Evolutionary conservation across 2,113 vertebrate species (phyloP).

Genomic region (Muscicapa adusta): DNA sequence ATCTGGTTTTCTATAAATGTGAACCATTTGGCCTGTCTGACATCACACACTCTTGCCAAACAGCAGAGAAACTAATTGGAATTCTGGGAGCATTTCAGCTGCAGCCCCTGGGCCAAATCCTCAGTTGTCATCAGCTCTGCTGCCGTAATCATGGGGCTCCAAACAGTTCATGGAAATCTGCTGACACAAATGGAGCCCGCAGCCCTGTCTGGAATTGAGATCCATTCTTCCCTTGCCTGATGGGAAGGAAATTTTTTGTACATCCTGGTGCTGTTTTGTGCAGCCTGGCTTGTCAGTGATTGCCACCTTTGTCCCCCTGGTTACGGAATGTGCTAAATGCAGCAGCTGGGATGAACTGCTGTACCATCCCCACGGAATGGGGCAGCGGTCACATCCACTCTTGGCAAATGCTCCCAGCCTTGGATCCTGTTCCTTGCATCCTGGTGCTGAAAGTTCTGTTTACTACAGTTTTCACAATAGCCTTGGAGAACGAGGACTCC

Average conservation of each 20-base stretch:
- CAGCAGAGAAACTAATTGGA: not conserved
- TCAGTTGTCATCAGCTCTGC: not conserved
- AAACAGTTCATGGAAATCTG: not conserved
- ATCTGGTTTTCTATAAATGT: not conserved
- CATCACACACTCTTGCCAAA: not conserved
- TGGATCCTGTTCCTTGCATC: constrained; percentile 59
- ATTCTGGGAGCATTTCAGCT: not conserved
- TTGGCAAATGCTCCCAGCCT: constrained; percentile 41
- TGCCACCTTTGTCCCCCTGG: constrained; percentile 31
- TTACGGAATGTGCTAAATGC: not conserved
- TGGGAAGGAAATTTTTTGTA: constrained; percentile 34
- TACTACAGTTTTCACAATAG: constrained; percentile 55
- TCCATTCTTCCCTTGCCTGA: not conserved
- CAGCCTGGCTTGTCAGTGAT: not conserved
- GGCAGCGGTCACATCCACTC: constrained; percentile 54
- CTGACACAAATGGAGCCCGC: not conserved
- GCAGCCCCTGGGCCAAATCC: not conserved
- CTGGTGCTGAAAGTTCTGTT: constrained; percentile 59
- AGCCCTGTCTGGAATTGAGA: not conserved
- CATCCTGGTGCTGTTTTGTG: constrained; percentile 39
- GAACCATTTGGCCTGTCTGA: not conserved
- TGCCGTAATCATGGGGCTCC: not conserved
- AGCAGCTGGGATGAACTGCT: constrained; percentile 1
- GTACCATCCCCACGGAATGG: constrained; percentile 39
- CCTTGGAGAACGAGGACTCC: constrained; percentile 38